phyloP scores from a whole-genome alignment of 2,888 invertebrate genomes.

The Aelia acuminata region DNA sequence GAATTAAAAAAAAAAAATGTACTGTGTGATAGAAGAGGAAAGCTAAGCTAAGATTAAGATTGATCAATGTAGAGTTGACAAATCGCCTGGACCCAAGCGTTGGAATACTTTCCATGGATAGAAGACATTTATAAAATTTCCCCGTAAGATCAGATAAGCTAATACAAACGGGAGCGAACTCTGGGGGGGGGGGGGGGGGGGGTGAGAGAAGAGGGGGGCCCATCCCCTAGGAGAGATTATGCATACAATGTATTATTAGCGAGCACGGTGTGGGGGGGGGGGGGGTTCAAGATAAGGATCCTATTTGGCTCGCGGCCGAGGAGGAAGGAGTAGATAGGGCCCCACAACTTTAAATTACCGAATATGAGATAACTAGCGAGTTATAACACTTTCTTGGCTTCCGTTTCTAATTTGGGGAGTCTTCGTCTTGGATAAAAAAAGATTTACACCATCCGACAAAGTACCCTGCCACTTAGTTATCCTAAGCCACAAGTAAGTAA shows the following conservation, averaged over 20 bases:
- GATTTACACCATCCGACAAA: background rate
- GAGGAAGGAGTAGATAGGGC: background rate
- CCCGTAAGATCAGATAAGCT: background rate
- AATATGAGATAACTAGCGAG: slow-evolving; percentile 48
- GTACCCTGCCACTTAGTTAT: background rate
- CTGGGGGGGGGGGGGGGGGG: background rate
- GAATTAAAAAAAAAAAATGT: no score
- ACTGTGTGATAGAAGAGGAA: no score
- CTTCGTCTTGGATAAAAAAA: slow-evolving; percentile 36
- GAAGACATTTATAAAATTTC: slow-evolving; percentile 1
- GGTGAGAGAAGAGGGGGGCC: background rate
- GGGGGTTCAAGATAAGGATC: slow-evolving; percentile 35
- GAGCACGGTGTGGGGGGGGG: background rate
- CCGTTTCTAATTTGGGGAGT: background rate
- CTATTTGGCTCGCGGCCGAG: slow-evolving; percentile 29
- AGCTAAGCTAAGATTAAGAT: no score
- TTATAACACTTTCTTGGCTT: slow-evolving; percentile 48
- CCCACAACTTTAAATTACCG: slow-evolving; percentile 25
- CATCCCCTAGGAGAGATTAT: slow-evolving; percentile 16
- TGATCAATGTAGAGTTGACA: background rate
- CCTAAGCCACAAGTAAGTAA: background rate
- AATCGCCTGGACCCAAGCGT: background rate
- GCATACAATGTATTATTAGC: slow-evolving; percentile 45
- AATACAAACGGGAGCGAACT: slow-evolving; percentile 7
- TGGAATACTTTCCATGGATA: background rate